A percentile compares a stretch with the other conserved stretches of the same genome.
These are phyloP conservation scores for Acrossocheilus wenchowensis DNA, from an alignment of 2,797 vertebrate genomes.

Conservation along the genomic window DNA sequence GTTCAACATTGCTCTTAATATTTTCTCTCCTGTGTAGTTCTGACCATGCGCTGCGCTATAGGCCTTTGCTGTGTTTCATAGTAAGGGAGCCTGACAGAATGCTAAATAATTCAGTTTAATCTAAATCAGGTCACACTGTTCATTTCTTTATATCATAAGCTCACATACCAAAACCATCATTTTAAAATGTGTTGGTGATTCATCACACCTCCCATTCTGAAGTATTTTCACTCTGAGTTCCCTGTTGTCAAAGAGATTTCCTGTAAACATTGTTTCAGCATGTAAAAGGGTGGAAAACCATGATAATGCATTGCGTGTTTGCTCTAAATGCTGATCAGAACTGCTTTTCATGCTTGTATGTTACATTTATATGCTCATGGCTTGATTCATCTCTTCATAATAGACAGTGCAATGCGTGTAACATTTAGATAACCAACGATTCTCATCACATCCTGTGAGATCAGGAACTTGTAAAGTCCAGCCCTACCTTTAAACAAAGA, in stretches of 20 bases:
- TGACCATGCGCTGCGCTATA: neutral
- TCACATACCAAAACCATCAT: neutral
- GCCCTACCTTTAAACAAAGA: conserved; percentile 56
- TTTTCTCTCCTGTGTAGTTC: neutral
- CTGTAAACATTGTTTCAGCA: neutral
- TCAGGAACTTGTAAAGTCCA: conserved; percentile 56
- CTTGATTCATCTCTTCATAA: conserved; percentile 12
- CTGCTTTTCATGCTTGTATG: neutral
- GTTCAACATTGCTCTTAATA: neutral
- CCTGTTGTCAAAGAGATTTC: neutral
- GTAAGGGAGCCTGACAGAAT: conserved; percentile 10
- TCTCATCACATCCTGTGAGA: conserved; percentile 53
- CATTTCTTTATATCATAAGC: conserved; percentile 23
- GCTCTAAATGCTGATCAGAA: neutral
- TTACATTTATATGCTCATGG: neutral
- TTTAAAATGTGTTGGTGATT: neutral
- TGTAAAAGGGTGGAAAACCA: neutral
- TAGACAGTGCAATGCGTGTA: neutral
- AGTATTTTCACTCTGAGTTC: neutral
- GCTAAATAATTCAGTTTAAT: conserved; percentile 43
- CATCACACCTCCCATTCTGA: neutral
- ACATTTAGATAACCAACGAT: conserved; percentile 19
- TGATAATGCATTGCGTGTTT: neutral
- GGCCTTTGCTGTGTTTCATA: conserved; percentile 18
- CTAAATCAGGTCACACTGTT: conserved; percentile 28